Conservation (phyloP, 2,888 invertebrate species). For the Venusia cambrica region DNA sequence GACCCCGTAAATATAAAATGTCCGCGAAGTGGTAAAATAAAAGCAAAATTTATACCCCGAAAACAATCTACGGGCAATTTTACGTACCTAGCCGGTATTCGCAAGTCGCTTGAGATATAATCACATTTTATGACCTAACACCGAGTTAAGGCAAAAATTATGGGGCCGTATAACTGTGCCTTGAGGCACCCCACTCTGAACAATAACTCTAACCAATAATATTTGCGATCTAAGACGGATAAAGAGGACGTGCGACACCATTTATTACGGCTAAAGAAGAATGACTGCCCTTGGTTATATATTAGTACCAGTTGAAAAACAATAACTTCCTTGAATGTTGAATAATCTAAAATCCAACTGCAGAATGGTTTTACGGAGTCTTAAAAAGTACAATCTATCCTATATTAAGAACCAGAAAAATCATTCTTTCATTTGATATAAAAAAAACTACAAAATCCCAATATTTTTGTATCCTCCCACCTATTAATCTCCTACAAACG, state of each 20-base stretch:
- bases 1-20: conserved; percentile 34
- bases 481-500: too few species aligned
- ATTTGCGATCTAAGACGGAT: conserved; percentile 64
- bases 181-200: conserved; percentile 70
- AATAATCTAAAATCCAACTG: too few species aligned
- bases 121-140: conserved; percentile 78
- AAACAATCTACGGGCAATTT: conserved; percentile 71
- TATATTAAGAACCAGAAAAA: too few species aligned
- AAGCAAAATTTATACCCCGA: conserved; percentile 56
- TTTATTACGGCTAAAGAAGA: conserved; percentile 44
- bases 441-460: too few species aligned
- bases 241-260: conserved; percentile 56
- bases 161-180: conserved; percentile 62
- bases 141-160: conserved; percentile 78
- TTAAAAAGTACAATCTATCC: too few species aligned
- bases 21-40: conserved; percentile 52
- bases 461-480: too few species aligned
- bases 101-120: conserved; percentile 73
- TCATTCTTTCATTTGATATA: too few species aligned
- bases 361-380: too few species aligned
- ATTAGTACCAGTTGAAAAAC: conserved; percentile 11
- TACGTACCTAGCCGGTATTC: conserved; percentile 64
- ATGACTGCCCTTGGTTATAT: conserved; percentile 16
- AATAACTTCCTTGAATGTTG: too few species aligned
- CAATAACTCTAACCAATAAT: conserved; percentile 71